These are phyloP conservation scores for Teleogryllus oceanicus DNA, from an alignment of 2,888 invertebrate genomes.

Conservation along the genomic window DNA sequence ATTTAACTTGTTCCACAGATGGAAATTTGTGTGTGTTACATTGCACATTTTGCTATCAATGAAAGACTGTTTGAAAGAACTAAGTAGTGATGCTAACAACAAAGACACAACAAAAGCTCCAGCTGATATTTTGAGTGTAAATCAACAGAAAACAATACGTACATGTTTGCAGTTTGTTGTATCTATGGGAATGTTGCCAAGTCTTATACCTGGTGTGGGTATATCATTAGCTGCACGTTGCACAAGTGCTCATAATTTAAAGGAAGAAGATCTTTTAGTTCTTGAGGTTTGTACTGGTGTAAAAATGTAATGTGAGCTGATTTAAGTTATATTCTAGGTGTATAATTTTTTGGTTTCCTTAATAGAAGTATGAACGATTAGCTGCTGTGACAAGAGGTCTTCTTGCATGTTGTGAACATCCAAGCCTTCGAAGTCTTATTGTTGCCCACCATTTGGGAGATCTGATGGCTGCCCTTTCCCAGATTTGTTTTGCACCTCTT, in stretches of 20 bases:
- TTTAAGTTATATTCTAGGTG: too few species aligned
- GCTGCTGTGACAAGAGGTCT: conserved; percentile 53
- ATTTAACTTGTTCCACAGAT: conserved; percentile 31
- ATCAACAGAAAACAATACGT: conserved; percentile 55
- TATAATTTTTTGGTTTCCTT: conserved; percentile 20
- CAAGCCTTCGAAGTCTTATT: conserved; percentile 56
- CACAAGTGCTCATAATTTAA: conserved; percentile 45
- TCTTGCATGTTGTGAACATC: conserved; percentile 50
- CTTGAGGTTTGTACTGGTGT: conserved; percentile 46
- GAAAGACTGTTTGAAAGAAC: conserved; percentile 30
- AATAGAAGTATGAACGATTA: conserved; percentile 44
- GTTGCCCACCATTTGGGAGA: conserved; percentile 57
- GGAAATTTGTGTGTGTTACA: conserved; percentile 37
- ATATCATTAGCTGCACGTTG: conserved; percentile 52
- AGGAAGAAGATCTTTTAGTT: conserved; percentile 47
- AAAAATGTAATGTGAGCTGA: background rate
- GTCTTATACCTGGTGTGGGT: conserved; percentile 64
- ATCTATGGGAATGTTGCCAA: conserved; percentile 63
- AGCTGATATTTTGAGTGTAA: conserved; percentile 32
- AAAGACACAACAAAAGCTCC: conserved; percentile 23
- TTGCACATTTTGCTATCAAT: conserved; percentile 37
- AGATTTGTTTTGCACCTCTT: conserved; percentile 64
- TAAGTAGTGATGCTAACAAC: conserved; percentile 24
- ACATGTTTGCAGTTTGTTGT: conserved; percentile 60
- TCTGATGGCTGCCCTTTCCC: conserved; percentile 65